Base-by-base conservation (phyloP, 2,797 vertebrate species). In the Molossus molossus region DNA sequence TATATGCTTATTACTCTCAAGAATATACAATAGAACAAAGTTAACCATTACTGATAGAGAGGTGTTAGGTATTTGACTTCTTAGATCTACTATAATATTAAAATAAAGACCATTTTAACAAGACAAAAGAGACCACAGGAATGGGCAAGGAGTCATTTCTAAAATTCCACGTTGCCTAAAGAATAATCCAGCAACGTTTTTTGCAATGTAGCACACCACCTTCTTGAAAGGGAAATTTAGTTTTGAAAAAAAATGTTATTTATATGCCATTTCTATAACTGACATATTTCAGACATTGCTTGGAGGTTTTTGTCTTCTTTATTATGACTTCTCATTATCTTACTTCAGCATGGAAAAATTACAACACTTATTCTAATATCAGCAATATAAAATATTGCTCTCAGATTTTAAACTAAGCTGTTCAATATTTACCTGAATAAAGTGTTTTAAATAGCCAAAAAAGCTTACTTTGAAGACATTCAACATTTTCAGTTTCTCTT, bases 161-260 rank as follows among this genome's bases (percentile, higher is more conserved):
- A 94, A 96, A 96, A 69, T 6, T 86, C 84, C 8, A 25, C 1
- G 62, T 88, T 96, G 76, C 9, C 27, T 70, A 91, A 91, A 92
- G 75, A 94, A 90, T 87, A 64, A 55, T 95, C 53, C 94, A 45
- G 15, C 92, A 96, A 14, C 76, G 87, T 91, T 73, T 79, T 92
- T 55, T 91, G 55, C 50, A 91, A 29, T 77, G 62, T 17, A 60
- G 50, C 82, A 77, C 64, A 82, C 5, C 70, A 84, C 5, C 64
- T 83, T 4, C 37, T 92, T n/a, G 23, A 15, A 89, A 94, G 18
- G n/a, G 21, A 81, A 77, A 53, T 53, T 13, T 89, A 15, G 75
- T 53, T 87, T 94, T 85, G n/a, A 96, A 87, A 20, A 20, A 60
- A 88, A 79, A 18, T 92, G 60, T 15, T 69, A 37, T 83, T 91